Evolutionary conservation across 2,797 vertebrate species (phyloP).

Genomic region (Lophotriccus pileatus): DNA sequence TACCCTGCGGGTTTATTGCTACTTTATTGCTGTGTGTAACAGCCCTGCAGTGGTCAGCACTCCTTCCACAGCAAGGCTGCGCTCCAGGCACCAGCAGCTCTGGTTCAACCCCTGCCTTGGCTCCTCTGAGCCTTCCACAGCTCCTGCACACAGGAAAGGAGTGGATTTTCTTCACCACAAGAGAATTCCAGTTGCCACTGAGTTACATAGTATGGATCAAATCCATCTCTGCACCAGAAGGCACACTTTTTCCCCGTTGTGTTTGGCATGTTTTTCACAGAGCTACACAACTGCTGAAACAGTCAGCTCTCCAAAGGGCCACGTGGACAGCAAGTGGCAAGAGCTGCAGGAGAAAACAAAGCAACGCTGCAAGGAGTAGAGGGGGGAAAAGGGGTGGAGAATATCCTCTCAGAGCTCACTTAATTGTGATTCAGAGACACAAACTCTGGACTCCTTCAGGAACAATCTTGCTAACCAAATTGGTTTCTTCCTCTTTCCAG

Average conservation of each 20-base stretch:
- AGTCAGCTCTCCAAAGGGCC: background rate
- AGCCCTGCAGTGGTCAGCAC: background rate
- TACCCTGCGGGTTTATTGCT: background rate
- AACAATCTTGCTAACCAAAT: background rate
- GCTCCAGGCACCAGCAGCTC: background rate
- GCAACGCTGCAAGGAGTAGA: fast-evolving
- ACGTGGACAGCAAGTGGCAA: background rate
- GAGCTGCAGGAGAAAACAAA: background rate
- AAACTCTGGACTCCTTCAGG: background rate
- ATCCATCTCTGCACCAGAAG: background rate
- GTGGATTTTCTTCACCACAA: background rate
- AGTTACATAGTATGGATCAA: background rate
- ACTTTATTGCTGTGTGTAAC: background rate
- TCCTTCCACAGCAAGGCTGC: background rate
- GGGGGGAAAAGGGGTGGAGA: background rate
- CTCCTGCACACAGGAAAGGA: background rate
- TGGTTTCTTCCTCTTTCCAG: background rate
- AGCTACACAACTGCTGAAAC: background rate
- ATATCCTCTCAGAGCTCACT: background rate
- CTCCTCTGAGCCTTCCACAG: background rate
- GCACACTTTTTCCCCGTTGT: background rate
- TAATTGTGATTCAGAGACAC: background rate
- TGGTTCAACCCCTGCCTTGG: background rate
- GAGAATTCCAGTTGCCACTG: background rate
- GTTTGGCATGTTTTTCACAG: background rate